Evolutionary conservation across 2,113 vertebrate genomes (phyloP).

Genomic region (Ptilonorhynchus violaceus): DNA sequence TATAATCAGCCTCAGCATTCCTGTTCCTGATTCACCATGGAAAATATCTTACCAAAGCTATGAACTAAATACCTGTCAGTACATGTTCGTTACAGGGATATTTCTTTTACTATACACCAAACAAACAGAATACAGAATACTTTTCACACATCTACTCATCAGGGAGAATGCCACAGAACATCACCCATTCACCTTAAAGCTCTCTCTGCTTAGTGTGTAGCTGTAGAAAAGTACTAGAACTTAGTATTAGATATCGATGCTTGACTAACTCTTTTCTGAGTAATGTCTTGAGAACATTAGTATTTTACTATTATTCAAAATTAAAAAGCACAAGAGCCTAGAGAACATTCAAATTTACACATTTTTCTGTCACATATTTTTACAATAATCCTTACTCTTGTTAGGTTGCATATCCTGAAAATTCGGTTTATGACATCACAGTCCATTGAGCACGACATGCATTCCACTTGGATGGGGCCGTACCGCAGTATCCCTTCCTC

Average conservation of each 20-base stretch:
- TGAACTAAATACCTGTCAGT: background rate
- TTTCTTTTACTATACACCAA: background rate
- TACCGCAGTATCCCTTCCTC: constrained; percentile 95
- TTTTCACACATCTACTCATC: background rate
- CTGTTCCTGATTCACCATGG: background rate
- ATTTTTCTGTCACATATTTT: background rate
- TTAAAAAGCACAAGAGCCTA: background rate
- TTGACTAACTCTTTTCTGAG: background rate
- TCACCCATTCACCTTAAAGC: background rate
- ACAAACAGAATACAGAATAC: background rate
- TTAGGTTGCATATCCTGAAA: constrained; percentile 98
- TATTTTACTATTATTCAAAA: background rate
- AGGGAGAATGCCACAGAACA: background rate
- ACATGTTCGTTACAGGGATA: background rate
- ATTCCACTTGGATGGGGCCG: constrained; percentile 96
- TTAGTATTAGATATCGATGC: background rate
- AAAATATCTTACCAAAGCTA: background rate
- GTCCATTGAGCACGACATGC: constrained; percentile 98
- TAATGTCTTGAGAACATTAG: background rate
- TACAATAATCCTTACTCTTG: constrained; percentile 79
- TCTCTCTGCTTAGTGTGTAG: background rate
- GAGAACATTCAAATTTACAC: background rate
- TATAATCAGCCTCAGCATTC: background rate
- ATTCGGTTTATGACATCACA: constrained; percentile 95
- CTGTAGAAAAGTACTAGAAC: background rate